phyloP scores from a whole-genome alignment of 92 coral and sea anemone genomes.

The Porites cylindrica region DNA sequence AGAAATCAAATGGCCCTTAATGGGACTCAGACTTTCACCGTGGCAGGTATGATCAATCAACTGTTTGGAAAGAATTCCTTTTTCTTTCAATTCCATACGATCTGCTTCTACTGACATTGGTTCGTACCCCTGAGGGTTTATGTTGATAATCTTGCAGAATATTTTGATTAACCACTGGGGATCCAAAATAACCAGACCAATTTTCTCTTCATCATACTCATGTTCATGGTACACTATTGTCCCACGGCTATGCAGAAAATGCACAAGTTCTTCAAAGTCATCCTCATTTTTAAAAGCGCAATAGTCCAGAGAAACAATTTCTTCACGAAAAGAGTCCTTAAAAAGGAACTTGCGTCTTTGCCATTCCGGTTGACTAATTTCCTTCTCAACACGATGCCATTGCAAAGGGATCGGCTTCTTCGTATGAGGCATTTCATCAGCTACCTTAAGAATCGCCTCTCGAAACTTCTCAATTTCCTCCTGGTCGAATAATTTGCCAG shows the following conservation, averaged over 20 bases:
- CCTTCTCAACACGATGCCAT: no score
- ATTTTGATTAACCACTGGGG: slow-evolving; percentile 3
- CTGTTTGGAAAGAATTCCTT: neutral
- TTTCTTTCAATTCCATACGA: neutral
- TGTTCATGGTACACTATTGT: slow-evolving; percentile 2
- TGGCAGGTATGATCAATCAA: neutral
- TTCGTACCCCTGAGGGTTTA: neutral
- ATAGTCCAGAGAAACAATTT: neutral
- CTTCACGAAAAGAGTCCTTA: neutral
- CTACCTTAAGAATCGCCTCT: neutral
- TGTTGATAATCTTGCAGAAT: slow-evolving; percentile 2
- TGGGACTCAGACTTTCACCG: neutral
- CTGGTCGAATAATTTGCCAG: neutral
- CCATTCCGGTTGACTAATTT: neutral
- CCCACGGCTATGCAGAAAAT: slow-evolving; percentile 13
- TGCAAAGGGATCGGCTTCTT: neutral
- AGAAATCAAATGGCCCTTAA: neutral
- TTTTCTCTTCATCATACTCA: neutral
- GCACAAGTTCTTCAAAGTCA: slow-evolving; percentile 6
- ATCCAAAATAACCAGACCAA: slow-evolving; percentile 10
- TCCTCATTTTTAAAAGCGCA: neutral
- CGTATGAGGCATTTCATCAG: slow-evolving; percentile 1
- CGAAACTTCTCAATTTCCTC: neutral
- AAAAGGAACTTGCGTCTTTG: neutral
- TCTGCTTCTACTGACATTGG: neutral